Evolutionary conservation across 2,888 invertebrate genomes (phyloP).

Genomic region (Orthosia incerta): DNA sequence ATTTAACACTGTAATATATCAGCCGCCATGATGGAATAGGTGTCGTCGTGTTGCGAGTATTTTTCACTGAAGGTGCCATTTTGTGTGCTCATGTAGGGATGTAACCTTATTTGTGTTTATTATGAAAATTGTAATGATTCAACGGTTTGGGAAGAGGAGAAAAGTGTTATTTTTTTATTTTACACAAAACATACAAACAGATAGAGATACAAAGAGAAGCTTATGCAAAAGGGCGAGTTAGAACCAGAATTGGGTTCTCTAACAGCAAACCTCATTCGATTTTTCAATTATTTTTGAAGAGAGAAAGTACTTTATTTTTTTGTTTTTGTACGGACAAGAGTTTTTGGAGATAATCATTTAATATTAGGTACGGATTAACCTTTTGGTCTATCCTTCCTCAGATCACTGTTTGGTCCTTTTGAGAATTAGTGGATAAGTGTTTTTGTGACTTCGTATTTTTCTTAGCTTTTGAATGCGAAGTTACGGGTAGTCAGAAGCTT

Average conservation of each 20-base stretch:
- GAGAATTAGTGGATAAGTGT: neutral
- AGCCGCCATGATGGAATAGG: slow-evolving; percentile 25
- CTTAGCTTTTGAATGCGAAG: too few species aligned
- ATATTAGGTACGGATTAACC: neutral
- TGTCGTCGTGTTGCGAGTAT: slow-evolving; percentile 28
- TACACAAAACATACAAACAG: too few species aligned
- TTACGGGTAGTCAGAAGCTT: too few species aligned
- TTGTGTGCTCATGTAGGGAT: slow-evolving; percentile 10
- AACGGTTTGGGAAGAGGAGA: neutral
- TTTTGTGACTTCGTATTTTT: too few species aligned
- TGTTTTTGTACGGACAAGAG: neutral
- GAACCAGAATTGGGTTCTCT: too few species aligned
- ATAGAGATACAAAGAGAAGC: too few species aligned
- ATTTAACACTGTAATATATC: slow-evolving; percentile 46
- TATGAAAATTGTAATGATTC: neutral
- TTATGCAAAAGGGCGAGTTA: too few species aligned
- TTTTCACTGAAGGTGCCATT: slow-evolving; percentile 39
- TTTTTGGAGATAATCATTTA: neutral
- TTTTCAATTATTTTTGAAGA: too few species aligned
- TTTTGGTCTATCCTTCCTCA: neutral
- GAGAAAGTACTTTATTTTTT: neutral
- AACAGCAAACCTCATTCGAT: too few species aligned
- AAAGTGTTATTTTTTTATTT: neutral
- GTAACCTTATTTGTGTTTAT: neutral
- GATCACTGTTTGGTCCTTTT: neutral